Evolutionary conservation across 1,140 invertebrate species (phyloP), one percentile per base, ranked within the genome.

Genomic region (Trichonephila clavata): DNA sequence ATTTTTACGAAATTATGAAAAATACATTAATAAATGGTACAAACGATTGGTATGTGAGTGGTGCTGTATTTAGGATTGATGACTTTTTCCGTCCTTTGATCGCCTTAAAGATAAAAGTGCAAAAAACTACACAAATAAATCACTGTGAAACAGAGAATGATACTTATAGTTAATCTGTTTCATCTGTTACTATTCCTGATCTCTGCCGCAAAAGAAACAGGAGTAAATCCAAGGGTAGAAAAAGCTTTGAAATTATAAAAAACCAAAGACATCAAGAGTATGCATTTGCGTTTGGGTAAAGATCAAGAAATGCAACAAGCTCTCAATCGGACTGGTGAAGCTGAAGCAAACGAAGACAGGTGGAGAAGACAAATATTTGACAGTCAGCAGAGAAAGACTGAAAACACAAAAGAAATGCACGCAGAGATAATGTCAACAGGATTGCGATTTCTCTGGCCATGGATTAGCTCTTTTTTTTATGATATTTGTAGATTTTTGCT

Each of bases 301-400:
- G 24, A 39, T 77, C 32, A 77, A 77, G 27, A 77, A 77, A 77
- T 39, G 71, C 71, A 77, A 77, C 32, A 77, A 77, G 65, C 65
- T 68, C 65, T 68, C 65, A 68, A 68, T 68, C 20, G 71, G 71
- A 14, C 32, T 20, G 18, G 27, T 77, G 32, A 63, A 6, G 61
- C 6, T 63, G 61, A 20, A 77, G 5, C 27, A 77, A 39, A 18
- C 32, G 18, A 39, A 68, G n/a, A 68, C 65, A 68, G 65, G 65
- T 68, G 65, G 65, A 24, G 65, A 68, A 39, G 71, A 39, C 32
- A 77, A 77, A 77, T 77, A 77, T 77, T 39, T 18, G 27, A 39
- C 27, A 77, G 16, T 77, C 71, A 32, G 71, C 24, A 77, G 24
- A 14, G 68, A 39, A 77, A 16, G 65, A 68, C n/a, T n/a, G 65